Base-by-base conservation (phyloP, 2,888 invertebrate genomes). In the Neuroscelio doddi region DNA sequence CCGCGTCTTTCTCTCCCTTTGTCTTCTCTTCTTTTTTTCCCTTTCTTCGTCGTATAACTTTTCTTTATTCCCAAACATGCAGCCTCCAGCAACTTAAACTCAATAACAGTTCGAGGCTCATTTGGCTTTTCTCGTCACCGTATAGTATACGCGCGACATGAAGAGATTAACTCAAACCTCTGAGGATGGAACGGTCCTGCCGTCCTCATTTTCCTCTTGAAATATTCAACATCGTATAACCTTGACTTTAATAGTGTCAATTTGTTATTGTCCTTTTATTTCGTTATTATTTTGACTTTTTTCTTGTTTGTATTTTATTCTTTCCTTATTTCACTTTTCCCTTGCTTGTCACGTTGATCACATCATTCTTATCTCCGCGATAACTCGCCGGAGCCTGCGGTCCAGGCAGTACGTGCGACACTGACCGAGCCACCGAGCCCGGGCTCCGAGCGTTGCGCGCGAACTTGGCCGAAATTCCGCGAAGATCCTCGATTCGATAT, bases 401-500 rank as follows among this genome's bases (percentile, higher is more conserved):
- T 81, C 78, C 80, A 80, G 79, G 78, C 78, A 76, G 77, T 77
- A 76, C 80, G 77, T 75, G 75, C 76, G 75, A 73, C 69, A 80
- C 81, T 80, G 80, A 77, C 78, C 64, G 59, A 64, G 73, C 72
- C 69, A 72, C 68, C 65, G 72, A 75, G 75, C 77, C 77, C 76
- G 77, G 77, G 74, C 75, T 72, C 68, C 64, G 69, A 69, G 68
- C 67, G 49, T 64, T 69, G 66, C 70, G 75, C 69, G 77, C 78
- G 77, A 76, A 76, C 72, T 71, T 71, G 72, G 64, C 77, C 80
- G 79, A 81, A 80, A 80, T 76, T 76, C 77, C 74, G 78, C 80
- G 77, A 80, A 81, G 80, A 81, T 81, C 80, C 79, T 76, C 79
- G 77, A 80, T 75, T 76, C 75, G 74, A 77, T 80, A 77, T 76